Evolutionary conservation across 2,888 invertebrate genomes (phyloP), one percentile per base, ranked within the genome.

Genomic region (Antheraea assamensis): DNA sequence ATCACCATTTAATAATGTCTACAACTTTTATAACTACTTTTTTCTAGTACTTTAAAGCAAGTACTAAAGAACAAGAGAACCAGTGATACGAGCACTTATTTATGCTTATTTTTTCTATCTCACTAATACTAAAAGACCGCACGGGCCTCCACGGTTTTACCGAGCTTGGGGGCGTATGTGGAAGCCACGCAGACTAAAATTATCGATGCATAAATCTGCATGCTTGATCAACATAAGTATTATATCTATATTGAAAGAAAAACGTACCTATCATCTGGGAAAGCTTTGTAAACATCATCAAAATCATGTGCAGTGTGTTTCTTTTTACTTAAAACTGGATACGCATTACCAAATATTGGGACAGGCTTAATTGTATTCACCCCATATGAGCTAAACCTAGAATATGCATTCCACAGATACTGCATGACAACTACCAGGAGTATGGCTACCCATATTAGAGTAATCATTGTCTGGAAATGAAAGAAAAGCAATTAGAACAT

Each of bases 251-350:
- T 7, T 15, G 10, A n/a, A 21, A n/a, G 27, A 61, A 3, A 61
- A 3, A 5, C 75, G 74, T 72, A 90, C 92, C 83, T 87, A 74
- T 87, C 81, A 24, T 81, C 79, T 3, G 85, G 82, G 75, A 84
- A 89, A 0, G 74, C 68, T 0, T 79, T 72, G 73, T 87, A 88
- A 2, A 81, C n/a, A 0, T 71, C 77, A 1, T 80, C 30, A 3
- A 83, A 52, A 0, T 84, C 76, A 0, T 84, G 80, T 0, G 79
- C 58, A 7, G 87, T 72, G 61, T 86, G 85, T 4, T 78, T 74
- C 21, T 74, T 72, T 74, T 76, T 75, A 1, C 77, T n/a, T 4
- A 75, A 13, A 1, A 82, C 13, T 0, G 61, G 31, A 0, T n/a
- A 64, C 2, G 73, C 71, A 66, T 82, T 84, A 3, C 85, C 84